Evolutionary conservation across 2,888 invertebrate genomes (phyloP).

Genomic region (Pammene aurita): DNA sequence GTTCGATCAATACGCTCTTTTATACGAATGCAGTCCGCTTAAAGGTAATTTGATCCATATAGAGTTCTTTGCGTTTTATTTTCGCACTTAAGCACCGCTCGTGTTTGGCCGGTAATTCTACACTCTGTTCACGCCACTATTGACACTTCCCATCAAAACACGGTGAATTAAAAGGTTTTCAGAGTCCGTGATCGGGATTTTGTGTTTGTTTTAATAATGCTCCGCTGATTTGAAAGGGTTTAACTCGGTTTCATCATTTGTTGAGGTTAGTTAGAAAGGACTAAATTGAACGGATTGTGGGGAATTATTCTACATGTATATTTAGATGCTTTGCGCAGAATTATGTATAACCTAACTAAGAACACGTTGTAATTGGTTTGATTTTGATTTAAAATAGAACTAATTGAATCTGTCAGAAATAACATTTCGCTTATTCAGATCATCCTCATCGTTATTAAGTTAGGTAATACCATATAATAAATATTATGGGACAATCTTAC

Average conservation of each 20-base stretch:
- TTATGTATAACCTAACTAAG: not conserved
- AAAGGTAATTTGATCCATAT: conserved; percentile 78
- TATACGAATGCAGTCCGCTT: conserved; percentile 73
- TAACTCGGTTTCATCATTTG: conserved; percentile 14
- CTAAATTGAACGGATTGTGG: conserved; percentile 13
- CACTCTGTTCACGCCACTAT: conserved; percentile 76
- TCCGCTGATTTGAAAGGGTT: conserved; percentile 9
- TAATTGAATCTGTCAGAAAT: too few species aligned
- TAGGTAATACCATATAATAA: too few species aligned
- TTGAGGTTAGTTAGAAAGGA: conserved; percentile 16
- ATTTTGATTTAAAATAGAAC: too few species aligned
- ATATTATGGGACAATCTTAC: too few species aligned
- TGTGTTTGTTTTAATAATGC: conserved; percentile 20
- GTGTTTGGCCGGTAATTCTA: conserved; percentile 74
- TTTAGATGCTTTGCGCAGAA: not conserved
- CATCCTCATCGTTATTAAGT: too few species aligned
- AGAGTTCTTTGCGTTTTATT: conserved; percentile 75
- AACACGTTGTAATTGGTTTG: too few species aligned
- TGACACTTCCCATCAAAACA: conserved; percentile 81
- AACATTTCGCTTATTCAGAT: too few species aligned
- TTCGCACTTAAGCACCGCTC: conserved; percentile 77
- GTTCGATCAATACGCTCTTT: conserved; percentile 54
- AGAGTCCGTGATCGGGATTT: conserved; percentile 27
- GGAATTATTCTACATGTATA: conserved; percentile 6
- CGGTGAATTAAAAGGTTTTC: conserved; percentile 39